phyloP scores from a whole-genome alignment of 2,888 invertebrate genomes.

The Meiosimyza platycephala region DNA sequence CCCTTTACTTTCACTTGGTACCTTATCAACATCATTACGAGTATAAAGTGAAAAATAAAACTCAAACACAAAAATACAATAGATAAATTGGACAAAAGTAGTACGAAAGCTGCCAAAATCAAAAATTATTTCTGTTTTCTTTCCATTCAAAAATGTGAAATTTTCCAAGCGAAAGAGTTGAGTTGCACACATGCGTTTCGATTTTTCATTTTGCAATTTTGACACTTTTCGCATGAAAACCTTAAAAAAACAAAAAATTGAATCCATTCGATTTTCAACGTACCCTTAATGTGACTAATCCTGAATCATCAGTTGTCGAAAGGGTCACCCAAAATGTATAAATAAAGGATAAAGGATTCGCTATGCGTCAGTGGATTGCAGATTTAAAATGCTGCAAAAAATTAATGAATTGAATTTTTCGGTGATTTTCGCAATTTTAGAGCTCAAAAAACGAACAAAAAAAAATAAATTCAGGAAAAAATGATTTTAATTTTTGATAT shows the following conservation, averaged over 20 bases:
- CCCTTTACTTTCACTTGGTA: constrained; percentile 7
- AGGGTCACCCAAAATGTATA: constrained; percentile 47
- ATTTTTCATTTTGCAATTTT: constrained; percentile 52
- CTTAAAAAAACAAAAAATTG: constrained; percentile 23
- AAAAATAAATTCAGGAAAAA: constrained; percentile 16
- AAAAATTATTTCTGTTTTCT: constrained; percentile 1
- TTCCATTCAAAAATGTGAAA: constrained; percentile 50
- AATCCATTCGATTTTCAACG: constrained; percentile 38
- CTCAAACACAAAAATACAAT: neutral
- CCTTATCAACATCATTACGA: no score
- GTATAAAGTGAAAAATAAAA: neutral
- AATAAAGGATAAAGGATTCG: constrained; percentile 46
- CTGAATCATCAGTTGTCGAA: constrained; percentile 26
- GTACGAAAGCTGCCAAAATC: constrained; percentile 7
- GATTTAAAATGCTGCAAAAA: constrained; percentile 43
- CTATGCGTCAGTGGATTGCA: constrained; percentile 41
- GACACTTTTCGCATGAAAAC: constrained; percentile 53
- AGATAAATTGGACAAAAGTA: no score
- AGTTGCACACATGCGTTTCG: constrained; percentile 15
- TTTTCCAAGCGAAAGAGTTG: constrained; percentile 52
- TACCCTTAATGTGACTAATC: constrained; percentile 48
- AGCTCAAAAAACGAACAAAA: constrained; percentile 30
- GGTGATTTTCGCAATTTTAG: constrained; percentile 46
- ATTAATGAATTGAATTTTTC: constrained; percentile 48
- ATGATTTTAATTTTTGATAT: constrained; percentile 42